Conservation (phyloP, 2,113 vertebrate genomes). For the Mesoclemmys tuberculata region DNA sequence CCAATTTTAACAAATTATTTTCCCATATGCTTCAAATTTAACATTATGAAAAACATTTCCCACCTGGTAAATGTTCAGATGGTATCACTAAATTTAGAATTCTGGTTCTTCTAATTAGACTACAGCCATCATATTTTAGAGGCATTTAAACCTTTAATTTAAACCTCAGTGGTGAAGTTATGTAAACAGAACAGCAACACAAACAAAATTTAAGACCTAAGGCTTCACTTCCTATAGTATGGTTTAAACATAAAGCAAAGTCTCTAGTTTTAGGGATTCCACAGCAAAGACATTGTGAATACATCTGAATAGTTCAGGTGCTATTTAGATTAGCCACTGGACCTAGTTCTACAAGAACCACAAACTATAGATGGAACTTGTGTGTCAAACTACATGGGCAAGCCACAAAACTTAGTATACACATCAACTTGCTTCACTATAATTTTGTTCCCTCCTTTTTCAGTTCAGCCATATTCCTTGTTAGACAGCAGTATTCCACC, state of each 20-base stretch:
- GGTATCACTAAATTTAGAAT: neutral
- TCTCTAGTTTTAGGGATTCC: neutral
- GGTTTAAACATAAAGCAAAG: neutral
- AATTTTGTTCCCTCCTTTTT: neutral
- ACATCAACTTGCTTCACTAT: neutral
- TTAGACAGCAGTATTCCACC: neutral
- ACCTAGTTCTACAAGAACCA: neutral
- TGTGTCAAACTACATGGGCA: neutral
- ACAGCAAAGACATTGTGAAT: neutral
- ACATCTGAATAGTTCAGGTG: neutral
- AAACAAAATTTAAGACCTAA: neutral
- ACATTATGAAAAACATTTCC: neutral
- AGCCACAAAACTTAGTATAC: neutral
- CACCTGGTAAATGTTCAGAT: neutral
- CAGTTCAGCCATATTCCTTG: neutral
- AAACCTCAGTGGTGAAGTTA: neutral
- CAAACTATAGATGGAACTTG: neutral
- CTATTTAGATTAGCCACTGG: neutral
- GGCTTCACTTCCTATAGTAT: neutral
- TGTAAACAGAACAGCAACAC: neutral
- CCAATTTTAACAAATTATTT: neutral
- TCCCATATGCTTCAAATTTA: neutral
- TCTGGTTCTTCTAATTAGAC: neutral
- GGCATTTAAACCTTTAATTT: neutral
- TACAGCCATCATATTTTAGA: neutral